These are phyloP conservation scores for Sebastes alutus DNA, from an alignment of 2,797 vertebrate species.

Conservation along the genomic window DNA sequence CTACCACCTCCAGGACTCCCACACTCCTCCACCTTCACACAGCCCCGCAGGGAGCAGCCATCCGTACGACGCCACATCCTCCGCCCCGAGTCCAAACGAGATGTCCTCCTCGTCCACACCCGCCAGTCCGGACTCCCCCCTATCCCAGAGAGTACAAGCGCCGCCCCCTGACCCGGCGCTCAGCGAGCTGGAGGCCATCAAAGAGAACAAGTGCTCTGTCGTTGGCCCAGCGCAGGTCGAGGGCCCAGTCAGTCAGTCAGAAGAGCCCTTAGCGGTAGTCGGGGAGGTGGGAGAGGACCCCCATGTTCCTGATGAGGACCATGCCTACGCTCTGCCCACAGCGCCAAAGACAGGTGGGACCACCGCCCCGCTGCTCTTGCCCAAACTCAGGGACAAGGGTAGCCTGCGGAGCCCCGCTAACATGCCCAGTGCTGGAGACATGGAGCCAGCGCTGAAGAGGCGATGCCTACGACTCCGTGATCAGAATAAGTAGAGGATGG, in stretches of 20 bases:
- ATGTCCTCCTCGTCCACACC: slow-evolving; percentile 63
- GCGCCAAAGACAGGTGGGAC: slow-evolving; percentile 91
- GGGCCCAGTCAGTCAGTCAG: slow-evolving; percentile 83
- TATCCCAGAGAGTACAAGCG: slow-evolving; percentile 61
- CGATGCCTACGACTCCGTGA: slow-evolving; percentile 97
- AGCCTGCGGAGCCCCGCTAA: slow-evolving; percentile 85
- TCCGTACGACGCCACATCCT: slow-evolving; percentile 64
- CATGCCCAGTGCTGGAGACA: slow-evolving; percentile 87
- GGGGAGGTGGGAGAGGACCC: slow-evolving; percentile 80
- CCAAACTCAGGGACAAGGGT: slow-evolving; percentile 84
- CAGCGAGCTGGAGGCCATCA: slow-evolving; percentile 87
- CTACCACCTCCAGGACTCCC: slow-evolving; percentile 57
- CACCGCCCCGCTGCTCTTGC: slow-evolving; percentile 75
- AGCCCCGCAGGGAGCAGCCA: slow-evolving; percentile 59
- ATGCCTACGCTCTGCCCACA: slow-evolving; percentile 93
- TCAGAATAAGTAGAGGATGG: slow-evolving; percentile 92
- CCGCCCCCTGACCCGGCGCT: slow-evolving; percentile 50
- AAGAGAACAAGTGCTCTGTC: slow-evolving; percentile 91
- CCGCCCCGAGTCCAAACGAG: slow-evolving; percentile 73
- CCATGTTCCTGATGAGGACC: slow-evolving; percentile 88
- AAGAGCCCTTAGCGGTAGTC: slow-evolving; percentile 85
- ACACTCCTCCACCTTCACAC: slow-evolving; percentile 50
- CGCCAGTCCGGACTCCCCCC: slow-evolving; percentile 78
- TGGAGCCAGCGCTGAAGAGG: slow-evolving; percentile 95
- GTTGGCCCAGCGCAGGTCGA: slow-evolving; percentile 79